These are phyloP conservation scores for Eupleurogrammus muticus DNA, from an alignment of 2,797 vertebrate genomes.

Conservation along the genomic window DNA sequence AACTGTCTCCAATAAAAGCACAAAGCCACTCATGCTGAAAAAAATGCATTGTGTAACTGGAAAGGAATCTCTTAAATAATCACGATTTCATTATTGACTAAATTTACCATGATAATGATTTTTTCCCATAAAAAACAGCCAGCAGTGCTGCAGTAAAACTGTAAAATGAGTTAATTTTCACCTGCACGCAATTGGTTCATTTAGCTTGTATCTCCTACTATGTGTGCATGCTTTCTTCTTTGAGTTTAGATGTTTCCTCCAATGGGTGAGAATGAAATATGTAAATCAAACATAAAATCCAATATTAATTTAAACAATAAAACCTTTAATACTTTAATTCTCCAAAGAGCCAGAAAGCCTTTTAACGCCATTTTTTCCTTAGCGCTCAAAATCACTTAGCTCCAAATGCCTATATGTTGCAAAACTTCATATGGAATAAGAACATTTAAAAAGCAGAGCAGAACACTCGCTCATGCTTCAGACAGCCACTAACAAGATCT, in stretches of 20 bases:
- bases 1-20: no score
- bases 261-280: background rate
- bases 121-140: no score
- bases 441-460: slow-evolving; percentile 47
- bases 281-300: background rate
- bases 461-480: slow-evolving; percentile 20
- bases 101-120: no score
- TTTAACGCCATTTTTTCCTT: slow-evolving; percentile 35
- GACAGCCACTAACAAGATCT: background rate
- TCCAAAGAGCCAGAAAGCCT: slow-evolving; percentile 16
- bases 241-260: slow-evolving; percentile 1
- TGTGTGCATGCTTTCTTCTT: background rate
- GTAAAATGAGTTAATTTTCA: slow-evolving; percentile 22
- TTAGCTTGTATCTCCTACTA: slow-evolving; percentile 4
- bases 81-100: no score
- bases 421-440: slow-evolving; percentile 51
- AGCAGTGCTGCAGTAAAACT: background rate
- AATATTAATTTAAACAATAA: no score
- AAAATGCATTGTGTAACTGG: no score
- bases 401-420: slow-evolving; percentile 38
- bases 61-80: no score
- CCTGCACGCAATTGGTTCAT: slow-evolving; percentile 12
- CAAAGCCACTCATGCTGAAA: no score
- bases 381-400: slow-evolving; percentile 30
- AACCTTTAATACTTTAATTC: slow-evolving; percentile 16